Base-by-base conservation (phyloP, 2,888 invertebrate species). In the Sabatieria punctata region DNA sequence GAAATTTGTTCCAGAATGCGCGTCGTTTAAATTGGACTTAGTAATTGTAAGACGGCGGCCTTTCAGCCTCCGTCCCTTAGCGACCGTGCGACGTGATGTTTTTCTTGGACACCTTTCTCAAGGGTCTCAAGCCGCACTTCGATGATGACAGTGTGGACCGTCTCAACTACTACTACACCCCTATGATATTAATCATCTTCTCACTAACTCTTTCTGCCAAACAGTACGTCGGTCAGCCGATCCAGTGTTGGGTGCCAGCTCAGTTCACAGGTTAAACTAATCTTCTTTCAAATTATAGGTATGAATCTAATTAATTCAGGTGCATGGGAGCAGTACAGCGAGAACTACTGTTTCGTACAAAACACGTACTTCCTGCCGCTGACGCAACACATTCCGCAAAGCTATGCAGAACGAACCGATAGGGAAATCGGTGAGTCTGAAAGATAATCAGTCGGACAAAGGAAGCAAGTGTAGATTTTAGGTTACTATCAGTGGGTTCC, bases 401-500 rank as follows among this genome's bases (percentile, higher is more conserved):
- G 53, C 47, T 52, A 55, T 25, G 46, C 50, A 22, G 59, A 61
- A 23, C 49, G 61, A 18, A 54, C 57, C 41, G 51, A 49, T 15
- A 46, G 52, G 21, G 60, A 61, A 47, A 61, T 61, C 41, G 61
- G 59, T 50, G 11, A 37, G 44, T 38, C 19, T 38, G 4, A 27
- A n/a, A n/a, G n/a, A 33, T 27, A 4, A 27, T 11, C 26, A 8
- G 11, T 27, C n/a, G 30, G n/a, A 27, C 4, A 19, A 15, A 19
- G 22, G 6, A 21, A 13, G 19, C 41, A 11, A 4, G 25, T 15
- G 15, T 36, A 15, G 4, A 4, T 27, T 54, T 19, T 33, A 52
- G 56, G 60, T 23, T 70, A 50, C 61, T 71, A 67, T 61, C 70
- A 63, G 50, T 63, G 63, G 63, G 63, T 63, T 38, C 63, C 63